Evolutionary conservation across 2,888 invertebrate genomes (phyloP).

Genomic region (Ormyrus rosae): DNA sequence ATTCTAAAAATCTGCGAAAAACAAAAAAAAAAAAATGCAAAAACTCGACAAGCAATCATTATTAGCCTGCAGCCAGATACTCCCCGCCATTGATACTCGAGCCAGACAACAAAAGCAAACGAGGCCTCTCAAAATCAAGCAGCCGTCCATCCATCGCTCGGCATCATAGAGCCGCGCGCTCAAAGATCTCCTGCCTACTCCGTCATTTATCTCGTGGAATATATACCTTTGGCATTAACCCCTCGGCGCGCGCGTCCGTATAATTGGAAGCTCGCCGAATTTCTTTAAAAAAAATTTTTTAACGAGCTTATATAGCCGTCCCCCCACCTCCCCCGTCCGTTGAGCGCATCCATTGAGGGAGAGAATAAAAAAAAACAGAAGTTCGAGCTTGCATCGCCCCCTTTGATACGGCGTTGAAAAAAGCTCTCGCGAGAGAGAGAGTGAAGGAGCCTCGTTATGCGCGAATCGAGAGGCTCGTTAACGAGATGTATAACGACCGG

Average conservation of each 20-base stretch:
- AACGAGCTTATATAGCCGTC: constrained; percentile 46
- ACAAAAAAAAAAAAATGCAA: too few species aligned
- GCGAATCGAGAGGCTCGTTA: constrained; percentile 57
- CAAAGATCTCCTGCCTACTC: constrained; percentile 1
- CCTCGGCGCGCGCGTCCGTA: constrained; percentile 7
- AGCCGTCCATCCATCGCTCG: neutral
- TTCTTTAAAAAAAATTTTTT: constrained; percentile 42
- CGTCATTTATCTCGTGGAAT: constrained; percentile 26
- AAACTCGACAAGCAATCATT: too few species aligned
- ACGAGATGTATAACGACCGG: constrained; percentile 54
- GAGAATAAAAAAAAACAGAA: too few species aligned
- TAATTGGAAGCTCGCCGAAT: constrained; percentile 41
- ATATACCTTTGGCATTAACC: neutral
- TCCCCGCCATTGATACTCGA: too few species aligned
- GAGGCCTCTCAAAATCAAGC: neutral
- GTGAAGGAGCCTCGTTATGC: constrained; percentile 30
- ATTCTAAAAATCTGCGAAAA: too few species aligned
- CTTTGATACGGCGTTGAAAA: too few species aligned
- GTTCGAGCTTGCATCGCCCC: too few species aligned
- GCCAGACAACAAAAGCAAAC: too few species aligned
- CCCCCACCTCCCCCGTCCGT: neutral
- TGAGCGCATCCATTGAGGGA: too few species aligned
- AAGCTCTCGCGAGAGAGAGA: neutral
- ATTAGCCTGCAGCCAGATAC: too few species aligned
- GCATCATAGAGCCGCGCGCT: too few species aligned